Evolutionary conservation across 2,888 invertebrate species (phyloP), one percentile per base, ranked within the genome.

Genomic region (Germaria angustata): DNA sequence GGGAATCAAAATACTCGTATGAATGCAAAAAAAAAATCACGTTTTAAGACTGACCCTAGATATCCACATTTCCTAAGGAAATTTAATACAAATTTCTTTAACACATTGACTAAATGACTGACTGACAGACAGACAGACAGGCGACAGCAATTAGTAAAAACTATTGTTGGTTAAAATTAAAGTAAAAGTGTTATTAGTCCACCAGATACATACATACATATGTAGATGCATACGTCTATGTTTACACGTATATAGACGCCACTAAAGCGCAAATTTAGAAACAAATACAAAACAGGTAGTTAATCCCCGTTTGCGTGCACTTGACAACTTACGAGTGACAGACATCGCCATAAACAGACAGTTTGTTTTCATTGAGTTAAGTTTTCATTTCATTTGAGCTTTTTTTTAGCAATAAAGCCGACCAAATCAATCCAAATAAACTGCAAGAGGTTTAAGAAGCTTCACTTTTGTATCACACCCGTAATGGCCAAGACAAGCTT

Each of bases 251-350:
- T n/a, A 71, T 13, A 63, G n/a, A 24, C 13, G 46, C 15, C n/a
- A 28, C 8, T 57, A 17, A 15, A 49, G 49, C 20, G n/a, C 22
- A 28, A n/a, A 51, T 41, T 36, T 28, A 9, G 22, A 17, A 61
- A 51, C 13, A 61, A 13, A 61, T 11, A 71, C 13, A 65, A 73
- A 55, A 65, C 63, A 75, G 51, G 53, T 41, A 63, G 20, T 32
- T 72, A 39, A 51, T 24, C 24, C 36, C 28, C 51, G 11, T 57
- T 63, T 28, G 24, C 28, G 44, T 41, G 36, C 55, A 68, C 53
- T 81, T 81, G 81, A 72, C 81, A 77, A 72, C 77, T 66, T 22
- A 73, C n/a, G n/a, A n/a, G n/a, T 28, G 28, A 73, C 77, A 81
- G 81, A 73, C 77, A 55, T 41, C 39, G 41, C 77, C 81, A 66